These are phyloP conservation scores for Erebia ligea DNA, from an alignment of 2,888 invertebrate genomes.

Conservation along the genomic window DNA sequence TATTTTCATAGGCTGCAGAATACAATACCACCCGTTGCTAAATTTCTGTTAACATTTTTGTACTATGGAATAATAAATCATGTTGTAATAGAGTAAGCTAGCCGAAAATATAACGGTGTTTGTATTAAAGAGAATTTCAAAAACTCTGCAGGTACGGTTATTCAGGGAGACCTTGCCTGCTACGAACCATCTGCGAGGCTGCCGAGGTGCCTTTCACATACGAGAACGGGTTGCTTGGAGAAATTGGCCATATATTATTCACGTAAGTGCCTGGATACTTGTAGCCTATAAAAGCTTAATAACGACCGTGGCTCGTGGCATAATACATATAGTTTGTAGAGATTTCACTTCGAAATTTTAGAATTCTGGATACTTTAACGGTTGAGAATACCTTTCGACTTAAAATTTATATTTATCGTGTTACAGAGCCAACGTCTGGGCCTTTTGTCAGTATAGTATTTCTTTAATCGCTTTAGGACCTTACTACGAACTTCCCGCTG, in stretches of 20 bases:
- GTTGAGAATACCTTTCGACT: neutral
- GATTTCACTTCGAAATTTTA: slow-evolving; percentile 30
- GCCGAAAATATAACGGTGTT: slow-evolving; percentile 17
- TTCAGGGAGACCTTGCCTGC: slow-evolving; percentile 87
- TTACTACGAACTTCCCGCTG: too few species aligned
- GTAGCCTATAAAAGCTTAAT: slow-evolving; percentile 41
- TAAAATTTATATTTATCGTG: too few species aligned
- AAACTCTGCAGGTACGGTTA: slow-evolving; percentile 82
- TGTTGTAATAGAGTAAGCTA: slow-evolving; percentile 17
- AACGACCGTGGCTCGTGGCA: slow-evolving; percentile 33
- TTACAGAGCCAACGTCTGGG: too few species aligned
- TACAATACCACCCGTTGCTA: slow-evolving; percentile 5
- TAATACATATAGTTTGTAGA: slow-evolving; percentile 29
- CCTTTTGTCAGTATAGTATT: too few species aligned
- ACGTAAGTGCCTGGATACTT: slow-evolving; percentile 85
- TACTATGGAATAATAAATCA: slow-evolving; percentile 5
- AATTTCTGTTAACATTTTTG: slow-evolving; percentile 9
- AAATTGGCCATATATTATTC: slow-evolving; percentile 89
- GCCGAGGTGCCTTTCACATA: slow-evolving; percentile 86
- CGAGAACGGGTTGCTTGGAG: slow-evolving; percentile 88
- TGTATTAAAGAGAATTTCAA: slow-evolving; percentile 34
- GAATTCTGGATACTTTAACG: slow-evolving; percentile 22
- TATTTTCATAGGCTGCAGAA: neutral
- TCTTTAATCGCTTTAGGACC: too few species aligned
- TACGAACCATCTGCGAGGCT: slow-evolving; percentile 90